These are phyloP conservation scores for Probaryconus sp. DNA, from an alignment of 1,140 invertebrate genomes.

Conservation along the genomic window DNA sequence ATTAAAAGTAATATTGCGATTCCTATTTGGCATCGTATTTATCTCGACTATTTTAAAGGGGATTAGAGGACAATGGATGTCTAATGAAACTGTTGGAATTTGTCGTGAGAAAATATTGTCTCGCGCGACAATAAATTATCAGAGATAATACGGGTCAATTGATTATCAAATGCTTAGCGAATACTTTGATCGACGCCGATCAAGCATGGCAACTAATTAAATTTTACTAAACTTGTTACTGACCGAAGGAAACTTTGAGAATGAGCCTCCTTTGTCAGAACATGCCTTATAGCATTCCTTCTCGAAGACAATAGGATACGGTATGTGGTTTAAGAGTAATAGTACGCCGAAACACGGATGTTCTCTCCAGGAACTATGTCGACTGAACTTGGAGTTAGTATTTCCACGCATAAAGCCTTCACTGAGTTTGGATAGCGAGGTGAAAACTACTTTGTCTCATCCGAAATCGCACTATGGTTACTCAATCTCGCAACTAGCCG, in stretches of 20 bases:
- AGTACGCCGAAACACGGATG: conserved; percentile 52
- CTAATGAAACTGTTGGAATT: conserved; percentile 5
- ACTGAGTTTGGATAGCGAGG: conserved; percentile 52
- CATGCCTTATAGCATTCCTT: conserved; percentile 54
- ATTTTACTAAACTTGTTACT: conserved; percentile 71
- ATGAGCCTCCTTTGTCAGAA: conserved; percentile 50
- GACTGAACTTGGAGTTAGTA: conserved; percentile 48
- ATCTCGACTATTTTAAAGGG: conserved; percentile 4
- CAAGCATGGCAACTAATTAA: conserved; percentile 60
- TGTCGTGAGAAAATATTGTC: conserved; percentile 15
- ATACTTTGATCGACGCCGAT: conserved; percentile 45
- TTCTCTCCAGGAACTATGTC: conserved; percentile 54
- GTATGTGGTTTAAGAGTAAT: conserved; percentile 57
- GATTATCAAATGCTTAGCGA: conserved; percentile 31
- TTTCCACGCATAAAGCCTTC: conserved; percentile 54
- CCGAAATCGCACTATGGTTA: conserved; percentile 54
- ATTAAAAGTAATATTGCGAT: too few species aligned
- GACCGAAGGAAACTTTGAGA: conserved; percentile 53
- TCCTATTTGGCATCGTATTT: background rate
- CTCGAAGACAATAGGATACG: conserved; percentile 57
- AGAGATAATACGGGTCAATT: conserved; percentile 5
- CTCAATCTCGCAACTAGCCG: conserved; percentile 46
- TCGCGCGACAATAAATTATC: conserved; percentile 11
- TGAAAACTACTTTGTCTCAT: conserved; percentile 60
- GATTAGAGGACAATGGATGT: conserved; percentile 6